These are phyloP conservation scores for Coelopa frigida DNA, from an alignment of 1,140 invertebrate genomes.

Conservation along the genomic window DNA sequence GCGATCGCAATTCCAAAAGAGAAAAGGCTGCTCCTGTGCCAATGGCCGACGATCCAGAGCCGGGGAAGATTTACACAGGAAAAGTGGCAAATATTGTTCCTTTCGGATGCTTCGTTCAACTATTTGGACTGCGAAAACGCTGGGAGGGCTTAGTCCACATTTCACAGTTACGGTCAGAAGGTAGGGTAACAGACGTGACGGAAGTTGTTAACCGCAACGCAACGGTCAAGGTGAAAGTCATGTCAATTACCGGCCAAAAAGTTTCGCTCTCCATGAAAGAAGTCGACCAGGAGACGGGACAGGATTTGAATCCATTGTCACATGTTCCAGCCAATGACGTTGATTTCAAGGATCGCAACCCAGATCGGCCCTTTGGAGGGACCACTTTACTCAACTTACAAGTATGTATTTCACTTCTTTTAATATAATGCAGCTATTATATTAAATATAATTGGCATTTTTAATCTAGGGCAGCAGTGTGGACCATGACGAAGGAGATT, in stretches of 20 bases:
- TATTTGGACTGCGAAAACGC: constrained; percentile 80
- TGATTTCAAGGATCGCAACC: constrained; percentile 71
- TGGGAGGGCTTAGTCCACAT: constrained; percentile 98
- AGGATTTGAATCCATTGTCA: constrained; percentile 85
- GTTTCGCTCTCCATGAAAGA: constrained; percentile 98
- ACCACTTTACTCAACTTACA: constrained; percentile 62
- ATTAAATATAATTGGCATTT: too few species aligned
- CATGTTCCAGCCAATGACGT: constrained; percentile 52
- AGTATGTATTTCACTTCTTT: constrained; percentile 23
- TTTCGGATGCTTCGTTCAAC: constrained; percentile 96
- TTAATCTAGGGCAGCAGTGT: constrained; percentile 44
- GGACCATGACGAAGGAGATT: constrained; percentile 70
- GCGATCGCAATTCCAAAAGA: constrained; percentile 16
- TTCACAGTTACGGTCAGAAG: constrained; percentile 87
- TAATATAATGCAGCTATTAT: too few species aligned
- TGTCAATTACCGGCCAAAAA: constrained; percentile 87
- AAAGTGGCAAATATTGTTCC: constrained; percentile 92
- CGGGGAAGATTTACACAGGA: constrained; percentile 81
- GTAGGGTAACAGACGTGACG: constrained; percentile 86
- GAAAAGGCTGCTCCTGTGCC: constrained; percentile 31
- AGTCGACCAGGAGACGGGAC: constrained; percentile 90
- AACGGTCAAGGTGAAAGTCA: constrained; percentile 87
- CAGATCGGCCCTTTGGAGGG: constrained; percentile 63
- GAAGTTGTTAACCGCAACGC: constrained; percentile 90
- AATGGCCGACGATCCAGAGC: constrained; percentile 56